phyloP scores from a whole-genome alignment of 2,113 vertebrate genomes.

The Heterotilapia buettikoferi region DNA sequence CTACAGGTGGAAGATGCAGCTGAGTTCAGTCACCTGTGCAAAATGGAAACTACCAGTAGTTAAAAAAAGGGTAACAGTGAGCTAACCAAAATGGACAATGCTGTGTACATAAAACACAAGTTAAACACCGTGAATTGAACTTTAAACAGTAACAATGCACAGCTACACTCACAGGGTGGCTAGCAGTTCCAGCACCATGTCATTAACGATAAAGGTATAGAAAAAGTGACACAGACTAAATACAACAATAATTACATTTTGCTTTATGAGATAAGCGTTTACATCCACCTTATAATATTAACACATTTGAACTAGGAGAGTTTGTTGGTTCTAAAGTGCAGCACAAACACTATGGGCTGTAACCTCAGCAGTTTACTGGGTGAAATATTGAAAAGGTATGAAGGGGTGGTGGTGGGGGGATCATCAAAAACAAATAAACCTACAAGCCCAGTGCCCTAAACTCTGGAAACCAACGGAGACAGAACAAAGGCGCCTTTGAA shows the following conservation, averaged over 20 bases:
- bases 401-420: background rate
- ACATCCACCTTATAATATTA: background rate
- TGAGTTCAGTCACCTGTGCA: background rate
- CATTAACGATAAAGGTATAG: background rate
- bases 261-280: background rate
- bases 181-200: background rate
- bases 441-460: background rate
- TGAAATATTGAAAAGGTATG: background rate
- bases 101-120: background rate
- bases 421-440: background rate
- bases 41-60: background rate
- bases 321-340: background rate
- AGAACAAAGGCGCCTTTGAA: background rate
- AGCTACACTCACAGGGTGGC: background rate
- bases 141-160: background rate
- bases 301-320: background rate
- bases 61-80: accelerated
- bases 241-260: background rate
- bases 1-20: background rate
- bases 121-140: background rate
- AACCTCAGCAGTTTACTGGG: background rate
- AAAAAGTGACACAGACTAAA: background rate
- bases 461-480: background rate
- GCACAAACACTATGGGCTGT: background rate
- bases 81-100: background rate